Conservation (phyloP, 2,888 invertebrate species). For the Unio delphinus region DNA sequence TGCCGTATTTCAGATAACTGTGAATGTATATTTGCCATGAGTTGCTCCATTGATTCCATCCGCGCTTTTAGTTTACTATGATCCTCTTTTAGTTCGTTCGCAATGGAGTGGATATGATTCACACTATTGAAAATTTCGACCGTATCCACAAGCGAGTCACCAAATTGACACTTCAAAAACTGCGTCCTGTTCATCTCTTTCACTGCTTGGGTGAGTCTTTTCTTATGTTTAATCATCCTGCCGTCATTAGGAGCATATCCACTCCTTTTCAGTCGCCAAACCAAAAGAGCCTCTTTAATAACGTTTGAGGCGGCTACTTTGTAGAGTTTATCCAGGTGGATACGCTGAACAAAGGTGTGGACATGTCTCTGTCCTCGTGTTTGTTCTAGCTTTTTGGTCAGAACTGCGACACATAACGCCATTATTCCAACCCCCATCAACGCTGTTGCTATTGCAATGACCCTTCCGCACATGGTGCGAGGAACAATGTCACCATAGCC, state of each 20-base stretch:
- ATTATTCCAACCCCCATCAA: slow-evolving; percentile 62
- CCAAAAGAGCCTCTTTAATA: slow-evolving; percentile 44
- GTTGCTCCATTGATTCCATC: slow-evolving; percentile 44
- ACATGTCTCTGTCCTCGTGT: slow-evolving; percentile 57
- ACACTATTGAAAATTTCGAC: slow-evolving; percentile 54
- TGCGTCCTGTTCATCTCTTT: slow-evolving; percentile 50
- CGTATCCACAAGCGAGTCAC: slow-evolving; percentile 48
- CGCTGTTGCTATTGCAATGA: slow-evolving; percentile 54
- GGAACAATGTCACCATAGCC: slow-evolving; percentile 63
- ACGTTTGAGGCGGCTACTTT: slow-evolving; percentile 53
- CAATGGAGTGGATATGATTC: slow-evolving; percentile 44
- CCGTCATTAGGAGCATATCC: slow-evolving; percentile 33
- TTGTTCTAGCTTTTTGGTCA: slow-evolving; percentile 61
- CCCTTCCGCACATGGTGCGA: slow-evolving; percentile 53
- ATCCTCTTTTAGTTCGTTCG: slow-evolving; percentile 41
- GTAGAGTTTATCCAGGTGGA: slow-evolving; percentile 48
- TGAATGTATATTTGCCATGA: slow-evolving; percentile 43
- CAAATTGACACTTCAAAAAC: slow-evolving; percentile 44
- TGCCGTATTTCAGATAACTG: slow-evolving; percentile 39
- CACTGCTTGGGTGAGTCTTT: slow-evolving; percentile 47
- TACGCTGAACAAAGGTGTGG: slow-evolving; percentile 56
- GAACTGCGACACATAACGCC: slow-evolving; percentile 59
- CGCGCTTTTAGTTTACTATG: slow-evolving; percentile 41
- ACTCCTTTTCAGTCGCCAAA: slow-evolving; percentile 46
- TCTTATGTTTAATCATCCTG: slow-evolving; percentile 42